Conservation (phyloP, 2,888 invertebrate genomes). For the Dasysyrphus tricinctus region DNA sequence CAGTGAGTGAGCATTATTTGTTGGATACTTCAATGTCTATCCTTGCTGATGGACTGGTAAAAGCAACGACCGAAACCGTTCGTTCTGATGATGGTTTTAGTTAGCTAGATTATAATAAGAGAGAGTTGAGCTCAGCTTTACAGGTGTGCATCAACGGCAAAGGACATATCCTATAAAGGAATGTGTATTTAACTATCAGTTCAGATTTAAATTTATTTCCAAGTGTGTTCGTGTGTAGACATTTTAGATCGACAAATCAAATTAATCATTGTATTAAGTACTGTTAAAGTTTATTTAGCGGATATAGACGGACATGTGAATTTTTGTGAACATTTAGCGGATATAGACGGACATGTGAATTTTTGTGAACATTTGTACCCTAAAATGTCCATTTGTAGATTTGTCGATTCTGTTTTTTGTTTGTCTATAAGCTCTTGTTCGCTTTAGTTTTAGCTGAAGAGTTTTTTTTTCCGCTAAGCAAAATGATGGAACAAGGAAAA, state of each 20-base stretch:
- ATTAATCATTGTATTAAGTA: conserved; percentile 69
- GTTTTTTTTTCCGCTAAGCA: background rate
- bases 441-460: conserved; percentile 3
- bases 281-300: conserved; percentile 62
- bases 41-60: conserved; percentile 62
- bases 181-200: conserved; percentile 58
- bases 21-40: conserved; percentile 41
- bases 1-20: conserved; percentile 20
- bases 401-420: background rate
- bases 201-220: conserved; percentile 34
- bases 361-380: conserved; percentile 54
- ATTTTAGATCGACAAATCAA: conserved; percentile 51
- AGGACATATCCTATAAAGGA: background rate
- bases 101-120: conserved; percentile 52
- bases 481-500: conserved; percentile 9
- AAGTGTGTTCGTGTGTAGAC: conserved; percentile 11
- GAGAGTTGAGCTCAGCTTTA: conserved; percentile 29
- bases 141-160: conserved; percentile 32
- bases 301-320: conserved; percentile 36
- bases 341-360: conserved; percentile 37
- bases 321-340: conserved; percentile 50
- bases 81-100: conserved; percentile 49
- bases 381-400: background rate
- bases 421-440: background rate
- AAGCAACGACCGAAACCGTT: conserved; percentile 38